These are phyloP conservation scores for Scaptodrosophila lebanonensis DNA, from an alignment of 1,140 invertebrate species.

Conservation along the genomic window DNA sequence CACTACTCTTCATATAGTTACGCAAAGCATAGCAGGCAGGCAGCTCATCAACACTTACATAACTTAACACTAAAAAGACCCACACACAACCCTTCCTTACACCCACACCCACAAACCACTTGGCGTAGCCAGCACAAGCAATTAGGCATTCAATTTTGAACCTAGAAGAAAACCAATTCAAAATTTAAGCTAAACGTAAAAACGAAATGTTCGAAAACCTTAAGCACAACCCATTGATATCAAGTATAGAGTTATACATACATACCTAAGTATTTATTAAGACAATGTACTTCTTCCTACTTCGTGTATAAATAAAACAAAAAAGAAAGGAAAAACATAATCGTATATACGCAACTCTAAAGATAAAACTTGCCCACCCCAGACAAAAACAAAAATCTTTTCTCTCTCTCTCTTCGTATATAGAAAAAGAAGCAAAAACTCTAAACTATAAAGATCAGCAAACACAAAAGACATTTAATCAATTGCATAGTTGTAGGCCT, in stretches of 20 bases:
- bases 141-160: conserved; percentile 40
- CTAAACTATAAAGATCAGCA: conserved; percentile 1
- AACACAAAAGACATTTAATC: conserved; percentile 3
- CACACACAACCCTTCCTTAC: conserved; percentile 3
- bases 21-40: conserved; percentile 33
- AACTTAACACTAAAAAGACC: conserved; percentile 6
- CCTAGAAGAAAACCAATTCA: conserved; percentile 1
- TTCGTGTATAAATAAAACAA: conserved; percentile 14
- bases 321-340: not conserved
- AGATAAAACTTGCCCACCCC: not conserved
- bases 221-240: conserved; percentile 41
- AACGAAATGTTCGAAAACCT: conserved; percentile 14
- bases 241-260: conserved; percentile 34
- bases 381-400: conserved; percentile 18
- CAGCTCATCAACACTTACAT: no score
- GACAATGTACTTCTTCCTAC: conserved; percentile 43
- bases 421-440: not conserved
- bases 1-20: conserved; percentile 41
- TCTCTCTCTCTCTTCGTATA: not conserved
- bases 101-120: not conserved
- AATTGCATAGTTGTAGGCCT: not conserved
- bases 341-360: conserved; percentile 7
- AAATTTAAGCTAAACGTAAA: conserved; percentile 1
- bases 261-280: conserved; percentile 33
- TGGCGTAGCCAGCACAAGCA: conserved; percentile 70